A percentile compares a stretch with the other conserved stretches of the same genome.
These are phyloP conservation scores for Dermochelys coriacea DNA, from an alignment of 2,797 vertebrate genomes.

Conservation along the genomic window DNA sequence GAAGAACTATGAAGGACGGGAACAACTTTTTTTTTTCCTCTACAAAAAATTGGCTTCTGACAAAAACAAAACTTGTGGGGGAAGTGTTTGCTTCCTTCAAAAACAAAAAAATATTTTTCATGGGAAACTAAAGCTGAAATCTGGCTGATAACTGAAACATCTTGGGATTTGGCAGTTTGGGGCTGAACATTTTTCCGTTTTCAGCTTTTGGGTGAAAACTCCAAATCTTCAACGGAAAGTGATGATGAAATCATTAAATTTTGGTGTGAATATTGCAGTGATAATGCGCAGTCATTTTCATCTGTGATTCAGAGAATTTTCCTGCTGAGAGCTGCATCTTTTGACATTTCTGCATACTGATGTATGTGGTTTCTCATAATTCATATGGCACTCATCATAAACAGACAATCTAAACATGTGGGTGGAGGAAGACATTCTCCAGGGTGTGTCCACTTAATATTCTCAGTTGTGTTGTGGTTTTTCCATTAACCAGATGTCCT, in stretches of 20 bases:
- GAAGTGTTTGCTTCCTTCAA: neutral
- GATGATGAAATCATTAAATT: neutral
- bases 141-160: neutral
- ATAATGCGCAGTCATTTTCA: accelerated
- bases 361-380: neutral
- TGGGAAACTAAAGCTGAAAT: too few relatives aligned
- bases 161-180: accelerated
- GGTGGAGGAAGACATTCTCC: slow-evolving; percentile 3
- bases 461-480: slow-evolving; percentile 64
- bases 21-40: neutral
- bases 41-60: too few relatives aligned
- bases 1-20: neutral
- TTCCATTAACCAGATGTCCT: slow-evolving; percentile 63
- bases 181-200: neutral
- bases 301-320: neutral
- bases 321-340: slow-evolving; percentile 27
- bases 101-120: neutral
- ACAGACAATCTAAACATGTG: neutral
- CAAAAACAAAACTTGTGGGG: neutral
- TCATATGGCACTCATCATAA: slow-evolving; percentile 2
- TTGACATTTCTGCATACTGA: slow-evolving; percentile 21
- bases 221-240: neutral
- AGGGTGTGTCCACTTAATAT: slow-evolving; percentile 43
- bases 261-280: neutral
- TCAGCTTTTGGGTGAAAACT: neutral